Conservation (phyloP, 2,797 vertebrate species). For the Jordanella pulchra region DNA sequence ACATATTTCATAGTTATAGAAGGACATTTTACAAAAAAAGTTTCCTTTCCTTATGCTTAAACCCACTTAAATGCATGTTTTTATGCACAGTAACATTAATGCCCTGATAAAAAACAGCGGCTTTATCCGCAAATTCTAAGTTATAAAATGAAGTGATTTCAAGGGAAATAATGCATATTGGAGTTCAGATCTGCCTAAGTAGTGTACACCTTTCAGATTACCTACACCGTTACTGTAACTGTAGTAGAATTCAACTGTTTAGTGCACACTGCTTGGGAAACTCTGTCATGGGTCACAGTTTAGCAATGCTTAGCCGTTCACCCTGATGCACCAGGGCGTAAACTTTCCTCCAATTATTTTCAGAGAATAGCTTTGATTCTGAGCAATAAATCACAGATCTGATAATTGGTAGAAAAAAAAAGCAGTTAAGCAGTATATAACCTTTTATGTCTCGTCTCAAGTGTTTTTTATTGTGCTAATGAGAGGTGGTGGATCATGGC, state of each 20-base stretch:
- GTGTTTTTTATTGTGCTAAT: constrained; percentile 99
- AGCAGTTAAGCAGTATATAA: constrained; percentile 99
- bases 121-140: neutral
- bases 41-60: neutral
- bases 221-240: constrained; percentile 39
- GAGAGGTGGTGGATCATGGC: constrained; percentile 92
- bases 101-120: neutral
- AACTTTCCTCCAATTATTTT: constrained; percentile 75
- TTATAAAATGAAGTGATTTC: neutral
- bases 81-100: neutral
- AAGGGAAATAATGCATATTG: neutral
- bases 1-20: neutral
- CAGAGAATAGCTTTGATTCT: constrained; percentile 90
- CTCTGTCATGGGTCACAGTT: constrained; percentile 68
- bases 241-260: constrained; percentile 34
- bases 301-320: constrained; percentile 65
- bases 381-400: constrained; percentile 95
- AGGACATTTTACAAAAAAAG: neutral
- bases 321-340: constrained; percentile 62
- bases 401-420: constrained; percentile 99
- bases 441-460: constrained; percentile 99
- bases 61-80: neutral
- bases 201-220: constrained; percentile 33
- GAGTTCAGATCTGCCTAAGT: constrained; percentile 19
- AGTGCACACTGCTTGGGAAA: constrained; percentile 24